Evolutionary conservation across 2,888 invertebrate species (phyloP).

Genomic region (Synergus gifuensis): DNA sequence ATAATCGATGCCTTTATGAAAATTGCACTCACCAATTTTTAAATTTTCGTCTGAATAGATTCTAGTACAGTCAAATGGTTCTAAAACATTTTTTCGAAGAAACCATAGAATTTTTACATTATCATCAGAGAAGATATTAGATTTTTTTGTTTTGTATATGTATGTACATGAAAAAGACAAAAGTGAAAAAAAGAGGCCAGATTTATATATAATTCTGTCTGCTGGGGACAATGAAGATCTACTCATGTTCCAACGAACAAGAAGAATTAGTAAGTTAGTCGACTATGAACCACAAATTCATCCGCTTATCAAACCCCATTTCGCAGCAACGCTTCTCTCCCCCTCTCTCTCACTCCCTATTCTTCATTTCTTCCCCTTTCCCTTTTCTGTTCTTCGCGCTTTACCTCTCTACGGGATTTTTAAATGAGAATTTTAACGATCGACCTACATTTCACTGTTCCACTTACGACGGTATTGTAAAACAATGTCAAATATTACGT

Average conservation of each 20-base stretch:
- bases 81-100: background rate
- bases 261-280: conserved; percentile 55
- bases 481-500: conserved; percentile 62
- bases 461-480: conserved; percentile 64
- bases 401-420: conserved; percentile 61
- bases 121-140: too few relatives aligned
- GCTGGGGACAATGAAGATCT: conserved; percentile 44
- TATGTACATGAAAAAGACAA: conserved; percentile 44
- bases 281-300: conserved; percentile 52
- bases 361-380: conserved; percentile 39
- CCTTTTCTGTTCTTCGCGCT: conserved; percentile 35
- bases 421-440: conserved; percentile 74
- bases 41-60: background rate
- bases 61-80: too few relatives aligned
- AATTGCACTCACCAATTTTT: background rate
- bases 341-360: conserved; percentile 43
- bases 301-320: conserved; percentile 55
- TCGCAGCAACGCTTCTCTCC: conserved; percentile 35
- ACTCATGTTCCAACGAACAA: conserved; percentile 43
- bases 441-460: conserved; percentile 69
- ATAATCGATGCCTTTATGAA: conserved; percentile 28
- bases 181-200: conserved; percentile 10
- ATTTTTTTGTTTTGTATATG: too few relatives aligned
- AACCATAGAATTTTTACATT: background rate
- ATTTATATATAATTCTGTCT: conserved; percentile 1